Base-by-base conservation (phyloP, 2,888 invertebrate genomes). In the Drosophila demipolita region DNA sequence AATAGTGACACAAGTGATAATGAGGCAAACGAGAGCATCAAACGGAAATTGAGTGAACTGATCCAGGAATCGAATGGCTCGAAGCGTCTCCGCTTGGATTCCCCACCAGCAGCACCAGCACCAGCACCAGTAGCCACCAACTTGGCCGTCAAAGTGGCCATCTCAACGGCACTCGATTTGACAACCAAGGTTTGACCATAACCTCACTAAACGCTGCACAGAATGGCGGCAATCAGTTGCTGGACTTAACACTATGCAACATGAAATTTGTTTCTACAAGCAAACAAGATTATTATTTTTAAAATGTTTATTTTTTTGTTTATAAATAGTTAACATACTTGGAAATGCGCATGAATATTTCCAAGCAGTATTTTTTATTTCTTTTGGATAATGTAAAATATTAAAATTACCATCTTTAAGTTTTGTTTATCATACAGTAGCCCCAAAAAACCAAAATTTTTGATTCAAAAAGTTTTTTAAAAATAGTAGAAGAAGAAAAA, bases 131-230 rank as follows among this genome's bases (percentile, higher is more conserved):
- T 23, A 20, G 57, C 57, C 20, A 32, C 75, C 7, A 74, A 69
- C 20, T 32, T 59, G 33, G 33, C 58, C n/a, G 80, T 84, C 15
- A 80, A 87, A 54, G 65, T 79, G 48, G 66, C 90, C 66, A 90
- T 91, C 29, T 90, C 92, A 17, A 82, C 89, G 36, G 92, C 92
- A 8, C 73, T 93, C 54, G 93, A 93, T 66, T 94, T 96, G 83
- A 96, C 96, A 75, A 96, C 96, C 87, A 96, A 95, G 94, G 95
- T 96, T 91, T 96, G 80, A 80, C 38, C 48, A 23, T 33, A 48
- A 54, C 20, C 26, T 33, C 55, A 33, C 23, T 29, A 38, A 71
- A 9, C 42, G 48, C 52, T 62, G 23, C 32, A 38, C 50, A 62
- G 54, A 52, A 70, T 70, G 61, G 50, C 70, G 45, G 17, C 48